Base-by-base conservation (phyloP, 2,888 invertebrate species). In the Quadroppia sp. region DNA sequence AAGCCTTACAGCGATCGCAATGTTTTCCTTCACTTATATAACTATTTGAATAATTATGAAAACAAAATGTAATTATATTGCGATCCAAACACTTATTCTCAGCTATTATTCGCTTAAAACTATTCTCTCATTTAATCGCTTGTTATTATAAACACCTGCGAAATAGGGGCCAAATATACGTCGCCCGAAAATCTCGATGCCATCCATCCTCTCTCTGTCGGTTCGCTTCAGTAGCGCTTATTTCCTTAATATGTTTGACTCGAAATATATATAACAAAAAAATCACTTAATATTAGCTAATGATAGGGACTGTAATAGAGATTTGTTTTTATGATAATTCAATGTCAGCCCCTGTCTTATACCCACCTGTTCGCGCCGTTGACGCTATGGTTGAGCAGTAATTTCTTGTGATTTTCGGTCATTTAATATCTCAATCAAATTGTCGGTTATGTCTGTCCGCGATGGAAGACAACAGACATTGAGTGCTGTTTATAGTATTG, bases 31-130 rank as follows among this genome's bases (percentile, higher is more conserved):
- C 50, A 50, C 20, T 15, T 50, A 50, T 50, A 50, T 50, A 50
- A 50, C 20, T 50, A 53, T 53, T 53, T 59, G 32, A 28, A 59
- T 59, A 59, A 59, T 59, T 59, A 59, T 59, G 3, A 6, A n/a
- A 50, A 50, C 2, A 25, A 28, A 59, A 30, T 59, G 30, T 59
- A 59, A 59, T 59, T 59, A 59, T 50, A 50, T 59, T 59, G 59
- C 28, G 30, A 30, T 59, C 50, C n/a, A n/a, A 50, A 20, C 50
- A 50, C 50, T 20, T n/a, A 2, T 23, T 50, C 20, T 23, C 45
- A 15, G 9, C 36, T 45, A 45, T 45, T 15, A 45, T 45, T 45
- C 7, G 53, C 15, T 53, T 53, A 25, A n/a, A 53, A 25, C 53
- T 53, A 53, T 53, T 53, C 23, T 23, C 23, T 53, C 28, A 20